Base-by-base conservation (phyloP, 2,113 vertebrate genomes). In the Pelecanus crispus region DNA sequence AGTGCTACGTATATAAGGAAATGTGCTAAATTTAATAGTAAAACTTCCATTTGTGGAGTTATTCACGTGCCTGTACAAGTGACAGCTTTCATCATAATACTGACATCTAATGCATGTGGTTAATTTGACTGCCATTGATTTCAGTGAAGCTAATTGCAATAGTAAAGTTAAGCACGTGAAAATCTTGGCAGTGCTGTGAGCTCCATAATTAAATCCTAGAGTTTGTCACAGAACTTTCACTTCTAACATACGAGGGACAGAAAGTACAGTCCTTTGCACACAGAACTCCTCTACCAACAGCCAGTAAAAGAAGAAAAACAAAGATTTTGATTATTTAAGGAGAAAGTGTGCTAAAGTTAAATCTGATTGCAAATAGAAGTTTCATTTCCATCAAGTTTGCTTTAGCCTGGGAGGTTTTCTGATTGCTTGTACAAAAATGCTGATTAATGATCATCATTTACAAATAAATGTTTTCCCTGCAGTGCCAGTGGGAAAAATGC, bases 401-500 rank as follows among this genome's bases (percentile, higher is more conserved):
- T 92, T 72, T 92, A 92, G 87, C 67, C 80, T 83, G 32, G 58
- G 80, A 93, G 77, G 55, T 81, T 92, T 94, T 94, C 70, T 94
- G 89, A 95, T 95, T 87, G 59, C 84, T 89, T 88, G 78, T 91
- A 87, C 55, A 87, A 89, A 97, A 95, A 92, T 95, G 81, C 82
- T 96, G 94, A 97, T 95, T 94, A 96, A 97, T 93, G 96, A 74
- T 89, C 80, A 83, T 92, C 7, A 95, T 97, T 97, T 97, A 93
- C 78, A 97, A 95, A 97, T 94, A 97, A 97, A 97, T 97, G 82
- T 92, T 97, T 95, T 93, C 77, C 85, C 82, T 93, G 52, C 74
- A 72, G 63, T 79, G 68, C 90, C 83, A 83, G 70, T 94, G 92
- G 93, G 89, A 50, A 95, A 94, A 97, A 89, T 81, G 80, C 58